Evolutionary conservation across 2,888 invertebrate species (phyloP).

Genomic region (Crioceris asparagi): DNA sequence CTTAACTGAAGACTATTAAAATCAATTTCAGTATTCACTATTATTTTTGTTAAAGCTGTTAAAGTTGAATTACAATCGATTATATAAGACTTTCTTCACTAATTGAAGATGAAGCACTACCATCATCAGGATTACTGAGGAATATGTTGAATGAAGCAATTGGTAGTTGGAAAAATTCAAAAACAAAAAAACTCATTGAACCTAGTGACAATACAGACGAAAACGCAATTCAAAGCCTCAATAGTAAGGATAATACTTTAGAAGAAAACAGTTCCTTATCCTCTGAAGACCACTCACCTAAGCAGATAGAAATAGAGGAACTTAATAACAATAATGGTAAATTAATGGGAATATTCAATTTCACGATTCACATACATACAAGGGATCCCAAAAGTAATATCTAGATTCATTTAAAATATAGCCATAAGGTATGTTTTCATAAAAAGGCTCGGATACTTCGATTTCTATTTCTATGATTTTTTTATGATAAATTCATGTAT

Average conservation of each 20-base stretch:
- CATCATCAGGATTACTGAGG: conserved; percentile 29
- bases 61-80: background rate
- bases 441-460: too few relatives aligned
- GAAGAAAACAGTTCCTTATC: conserved; percentile 20
- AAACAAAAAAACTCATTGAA: conserved; percentile 9
- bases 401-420: too few relatives aligned
- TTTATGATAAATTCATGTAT: too few relatives aligned
- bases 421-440: too few relatives aligned
- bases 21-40: background rate
- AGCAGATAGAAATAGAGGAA: conserved; percentile 8
- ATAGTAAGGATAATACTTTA: conserved; percentile 19
- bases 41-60: background rate
- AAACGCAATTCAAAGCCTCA: conserved; percentile 14
- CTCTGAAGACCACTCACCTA: conserved; percentile 16
- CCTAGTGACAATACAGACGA: conserved; percentile 14
- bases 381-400: too few relatives aligned
- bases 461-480: too few relatives aligned
- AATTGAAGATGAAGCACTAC: conserved; percentile 23
- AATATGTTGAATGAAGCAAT: conserved; percentile 30
- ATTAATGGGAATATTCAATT: too few relatives aligned
- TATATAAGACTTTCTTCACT: background rate
- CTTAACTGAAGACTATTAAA: conserved; percentile 7
- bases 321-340: too few relatives aligned
- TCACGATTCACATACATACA: too few relatives aligned
- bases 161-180: conserved; percentile 24